Evolutionary conservation across 2,797 vertebrate genomes (phyloP).

Genomic region (Sylvilagus floridanus): DNA sequence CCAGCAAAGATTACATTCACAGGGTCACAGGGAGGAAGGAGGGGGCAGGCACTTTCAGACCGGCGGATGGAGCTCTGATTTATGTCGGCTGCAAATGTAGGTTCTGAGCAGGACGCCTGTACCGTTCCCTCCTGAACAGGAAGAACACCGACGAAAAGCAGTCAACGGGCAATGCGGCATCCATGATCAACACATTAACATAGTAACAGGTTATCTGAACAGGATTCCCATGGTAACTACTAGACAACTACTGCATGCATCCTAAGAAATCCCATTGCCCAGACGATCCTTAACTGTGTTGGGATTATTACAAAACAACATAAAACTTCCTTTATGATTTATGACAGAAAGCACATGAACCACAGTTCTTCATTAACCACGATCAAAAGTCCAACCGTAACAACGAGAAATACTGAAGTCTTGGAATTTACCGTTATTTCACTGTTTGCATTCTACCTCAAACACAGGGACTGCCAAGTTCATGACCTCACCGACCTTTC

Average conservation of each 20-base stretch:
- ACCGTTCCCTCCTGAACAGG: constrained; percentile 49
- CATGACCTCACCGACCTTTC: constrained; percentile 21
- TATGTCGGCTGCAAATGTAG: constrained; percentile 77
- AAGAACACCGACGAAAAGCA: constrained; percentile 35
- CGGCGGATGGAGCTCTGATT: constrained; percentile 79
- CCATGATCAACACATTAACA: constrained; percentile 28
- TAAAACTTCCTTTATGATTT: constrained; percentile 51
- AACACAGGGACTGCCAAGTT: constrained; percentile 36
- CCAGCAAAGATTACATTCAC: constrained; percentile 78
- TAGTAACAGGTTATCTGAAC: constrained; percentile 2
- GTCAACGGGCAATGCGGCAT: not conserved
- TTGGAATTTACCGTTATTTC: constrained; percentile 9
- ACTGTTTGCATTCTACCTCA: constrained; percentile 18
- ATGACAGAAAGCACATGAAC: constrained; percentile 41
- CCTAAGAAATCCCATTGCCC: constrained; percentile 29
- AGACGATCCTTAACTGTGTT: constrained; percentile 37
- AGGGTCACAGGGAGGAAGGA: constrained; percentile 75
- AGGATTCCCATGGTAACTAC: constrained; percentile 12
- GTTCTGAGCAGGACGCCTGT: constrained; percentile 60
- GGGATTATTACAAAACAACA: constrained; percentile 18
- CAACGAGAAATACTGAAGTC: constrained; percentile 31
- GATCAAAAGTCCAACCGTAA: constrained; percentile 52
- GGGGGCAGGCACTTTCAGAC: constrained; percentile 61
- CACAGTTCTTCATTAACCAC: not conserved
- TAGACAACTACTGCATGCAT: not conserved